These are phyloP conservation scores for Mus spretus DNA, from an alignment of 2,797 vertebrate genomes.

Conservation along the genomic window DNA sequence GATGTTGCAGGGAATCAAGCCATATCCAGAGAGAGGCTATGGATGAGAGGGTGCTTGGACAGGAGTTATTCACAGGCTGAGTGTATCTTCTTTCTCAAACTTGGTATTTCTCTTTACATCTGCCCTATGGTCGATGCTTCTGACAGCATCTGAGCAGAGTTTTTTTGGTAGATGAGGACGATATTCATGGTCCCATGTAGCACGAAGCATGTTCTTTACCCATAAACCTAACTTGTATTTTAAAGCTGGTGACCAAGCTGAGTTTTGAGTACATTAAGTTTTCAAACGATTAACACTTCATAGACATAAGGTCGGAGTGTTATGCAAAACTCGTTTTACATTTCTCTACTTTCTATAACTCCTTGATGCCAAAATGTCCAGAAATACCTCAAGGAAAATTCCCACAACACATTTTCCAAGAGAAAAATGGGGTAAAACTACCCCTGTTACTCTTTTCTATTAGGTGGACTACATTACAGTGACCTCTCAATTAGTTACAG, in stretches of 20 bases:
- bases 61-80: neutral
- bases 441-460: neutral
- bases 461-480: neutral
- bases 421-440: neutral
- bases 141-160: neutral
- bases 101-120: neutral
- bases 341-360: constrained; percentile 19
- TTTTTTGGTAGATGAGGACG: neutral
- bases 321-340: neutral
- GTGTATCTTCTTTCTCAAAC: neutral
- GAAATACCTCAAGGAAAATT: neutral
- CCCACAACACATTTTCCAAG: neutral
- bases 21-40: neutral
- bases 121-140: neutral
- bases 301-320: constrained; percentile 26
- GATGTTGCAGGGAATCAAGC: too few relatives aligned
- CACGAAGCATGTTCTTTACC: neutral
- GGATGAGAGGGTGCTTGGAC: too few relatives aligned
- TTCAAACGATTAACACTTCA: neutral
- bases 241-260: neutral
- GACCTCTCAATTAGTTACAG: neutral
- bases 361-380: neutral
- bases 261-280: neutral
- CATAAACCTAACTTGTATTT: neutral
- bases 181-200: neutral